Conservation (phyloP, 2,113 vertebrate species). For the Hippoglossus stenolepis region DNA sequence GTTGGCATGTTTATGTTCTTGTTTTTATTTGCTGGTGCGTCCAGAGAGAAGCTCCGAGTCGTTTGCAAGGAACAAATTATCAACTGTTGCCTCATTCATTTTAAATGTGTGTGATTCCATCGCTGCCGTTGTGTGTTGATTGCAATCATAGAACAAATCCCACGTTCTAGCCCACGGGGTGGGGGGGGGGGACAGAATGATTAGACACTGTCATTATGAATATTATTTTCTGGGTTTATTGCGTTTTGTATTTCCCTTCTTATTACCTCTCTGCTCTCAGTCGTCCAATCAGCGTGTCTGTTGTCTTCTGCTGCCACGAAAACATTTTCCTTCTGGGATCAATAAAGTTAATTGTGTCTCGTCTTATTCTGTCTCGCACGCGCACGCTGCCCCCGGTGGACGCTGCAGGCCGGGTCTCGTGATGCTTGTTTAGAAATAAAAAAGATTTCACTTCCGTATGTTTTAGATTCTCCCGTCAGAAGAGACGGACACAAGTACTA, state of each 20-base stretch:
- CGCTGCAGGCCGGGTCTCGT: conserved; percentile 10
- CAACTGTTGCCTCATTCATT: neutral
- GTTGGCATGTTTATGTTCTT: neutral
- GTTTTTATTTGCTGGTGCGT: neutral
- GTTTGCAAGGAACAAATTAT: no score
- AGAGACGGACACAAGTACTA: neutral
- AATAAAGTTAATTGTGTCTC: conserved; percentile 52
- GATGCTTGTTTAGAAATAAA: conserved; percentile 39
- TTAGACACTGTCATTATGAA: conserved; percentile 23
- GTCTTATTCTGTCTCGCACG: neutral
- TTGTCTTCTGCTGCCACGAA: conserved; percentile 10
- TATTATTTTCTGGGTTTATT: conserved; percentile 43
- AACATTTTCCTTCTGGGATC: conserved; percentile 51
- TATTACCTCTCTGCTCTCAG: conserved; percentile 36
- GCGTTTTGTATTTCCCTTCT: conserved; percentile 42
- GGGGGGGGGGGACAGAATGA: conserved; percentile 4
- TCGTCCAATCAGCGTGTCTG: conserved; percentile 16
- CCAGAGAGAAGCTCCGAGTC: neutral
- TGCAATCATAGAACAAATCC: conserved; percentile 22
- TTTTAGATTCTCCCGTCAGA: conserved; percentile 16
- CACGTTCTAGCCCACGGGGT: neutral
- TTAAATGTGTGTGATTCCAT: neutral
- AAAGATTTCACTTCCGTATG: neutral
- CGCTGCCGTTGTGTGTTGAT: neutral
- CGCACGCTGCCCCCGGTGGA: neutral